Conservation (phyloP, 2,888 invertebrate species). For the Trissolcus japonicus region DNA sequence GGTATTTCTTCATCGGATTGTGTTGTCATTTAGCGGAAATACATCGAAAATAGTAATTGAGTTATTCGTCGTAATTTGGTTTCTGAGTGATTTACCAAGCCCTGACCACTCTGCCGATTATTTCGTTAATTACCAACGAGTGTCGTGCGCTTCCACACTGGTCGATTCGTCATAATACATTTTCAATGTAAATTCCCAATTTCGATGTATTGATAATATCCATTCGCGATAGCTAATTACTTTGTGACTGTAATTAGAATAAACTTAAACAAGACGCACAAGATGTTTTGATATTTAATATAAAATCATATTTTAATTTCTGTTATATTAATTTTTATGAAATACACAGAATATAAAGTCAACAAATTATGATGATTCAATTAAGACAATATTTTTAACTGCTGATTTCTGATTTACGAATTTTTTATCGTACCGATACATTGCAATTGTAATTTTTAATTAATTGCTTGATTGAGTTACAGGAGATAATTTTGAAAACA, state of each 20-base stretch:
- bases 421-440: too few relatives aligned
- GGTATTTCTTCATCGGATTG: constrained; percentile 37
- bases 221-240: background rate
- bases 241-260: background rate
- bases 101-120: constrained; percentile 59
- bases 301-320: too few relatives aligned
- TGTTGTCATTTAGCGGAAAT: constrained; percentile 46
- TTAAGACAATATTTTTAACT: too few relatives aligned
- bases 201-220: background rate
- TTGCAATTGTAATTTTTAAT: too few relatives aligned
- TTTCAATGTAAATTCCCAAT: constrained; percentile 36
- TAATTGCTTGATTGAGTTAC: too few relatives aligned
- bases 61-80: constrained; percentile 54
- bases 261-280: background rate
- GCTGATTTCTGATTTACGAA: too few relatives aligned
- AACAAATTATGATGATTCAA: too few relatives aligned
- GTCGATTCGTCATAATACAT: constrained; percentile 53
- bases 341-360: too few relatives aligned
- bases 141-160: constrained; percentile 49
- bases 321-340: too few relatives aligned
- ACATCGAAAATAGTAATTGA: constrained; percentile 56
- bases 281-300: too few relatives aligned
- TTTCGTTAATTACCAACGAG: constrained; percentile 58
- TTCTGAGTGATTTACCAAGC: constrained; percentile 56
- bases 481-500: too few relatives aligned